phyloP scores from a whole-genome alignment of 2,113 vertebrate genomes.

The Calypte anna region DNA sequence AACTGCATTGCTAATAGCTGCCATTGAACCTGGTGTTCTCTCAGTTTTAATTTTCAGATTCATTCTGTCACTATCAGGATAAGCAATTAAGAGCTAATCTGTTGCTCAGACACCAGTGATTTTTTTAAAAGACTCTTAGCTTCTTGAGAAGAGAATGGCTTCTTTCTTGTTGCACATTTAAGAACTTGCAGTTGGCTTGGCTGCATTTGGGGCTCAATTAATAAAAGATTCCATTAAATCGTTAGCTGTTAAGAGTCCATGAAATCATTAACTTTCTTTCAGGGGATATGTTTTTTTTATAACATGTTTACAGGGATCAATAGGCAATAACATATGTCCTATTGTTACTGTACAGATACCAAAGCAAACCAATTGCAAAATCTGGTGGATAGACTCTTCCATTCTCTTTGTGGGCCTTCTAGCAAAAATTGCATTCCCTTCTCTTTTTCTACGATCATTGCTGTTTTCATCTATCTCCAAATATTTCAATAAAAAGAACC shows the following conservation, averaged over 20 bases:
- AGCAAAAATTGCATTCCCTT: background rate
- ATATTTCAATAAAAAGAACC: background rate
- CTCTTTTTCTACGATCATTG: background rate
- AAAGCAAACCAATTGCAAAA: background rate
- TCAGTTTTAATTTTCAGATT: slow-evolving; percentile 31
- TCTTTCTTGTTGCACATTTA: slow-evolving; percentile 41
- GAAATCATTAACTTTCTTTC: slow-evolving; percentile 25
- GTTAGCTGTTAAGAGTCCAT: slow-evolving; percentile 6
- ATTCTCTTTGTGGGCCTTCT: background rate
- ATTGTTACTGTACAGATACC: background rate
- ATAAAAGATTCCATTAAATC: background rate
- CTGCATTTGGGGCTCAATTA: background rate
- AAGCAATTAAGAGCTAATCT: slow-evolving; percentile 1
- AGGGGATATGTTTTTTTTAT: background rate
- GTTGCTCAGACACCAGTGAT: background rate
- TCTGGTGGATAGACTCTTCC: background rate
- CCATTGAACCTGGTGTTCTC: background rate
- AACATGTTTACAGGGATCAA: background rate
- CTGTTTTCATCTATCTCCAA: background rate
- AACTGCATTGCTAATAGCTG: background rate
- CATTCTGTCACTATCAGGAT: background rate
- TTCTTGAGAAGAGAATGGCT: background rate
- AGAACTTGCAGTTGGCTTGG: slow-evolving; percentile 9
- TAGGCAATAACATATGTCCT: slow-evolving; percentile 10
- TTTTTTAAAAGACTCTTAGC: background rate